Base-by-base conservation (phyloP, 1,140 invertebrate species). In the Trialeurodes vaporariorum region DNA sequence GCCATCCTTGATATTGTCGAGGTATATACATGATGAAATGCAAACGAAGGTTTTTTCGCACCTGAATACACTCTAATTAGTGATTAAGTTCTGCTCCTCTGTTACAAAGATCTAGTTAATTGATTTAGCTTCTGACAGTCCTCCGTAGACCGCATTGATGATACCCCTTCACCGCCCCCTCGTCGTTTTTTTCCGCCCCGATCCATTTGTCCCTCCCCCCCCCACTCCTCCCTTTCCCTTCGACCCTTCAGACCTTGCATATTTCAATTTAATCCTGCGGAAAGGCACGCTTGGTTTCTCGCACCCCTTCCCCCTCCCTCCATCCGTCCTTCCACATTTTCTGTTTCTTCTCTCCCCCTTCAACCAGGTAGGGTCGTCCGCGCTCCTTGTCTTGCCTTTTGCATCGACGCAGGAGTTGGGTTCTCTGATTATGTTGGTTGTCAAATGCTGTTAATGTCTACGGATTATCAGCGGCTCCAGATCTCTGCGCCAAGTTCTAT, bases 101-200 rank as follows among this genome's bases (percentile, higher is more conserved):
- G 34, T 49, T 49, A 49, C 34, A 49, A 49, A 49, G 34, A 49
- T 9, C 34, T 49, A 49, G 34, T 49, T 49, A 49, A 49, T 49
- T 49, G 34, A 49, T 49, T 49, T 49, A 49, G 34, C 34, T 49
- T 17, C 34, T 49, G 34, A 49, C 34, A 49, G 34, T 17, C 22
- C 64, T 34, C 5, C 2, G 17, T 24, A 23, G 27, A 23, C 64
- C 64, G 27, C 27, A 65, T 67, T 25, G 65, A 67, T 67, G 26
- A 61, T 34, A 24, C 61, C n/a, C 25, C 65, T 13, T 61, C 25
- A n/a, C 24, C 59, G n/a, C 59, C 59, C 49, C 27, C n/a, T 22
- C 2, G 25, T 34, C 64, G 27, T 59, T 59, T 25, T 22, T 23
- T 25, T 9, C 25, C 25, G 64, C 64, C 64, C 64, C 34, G 9